These are phyloP conservation scores for Heterodera schachtii DNA, from an alignment of 1,140 invertebrate genomes.

Conservation along the genomic window DNA sequence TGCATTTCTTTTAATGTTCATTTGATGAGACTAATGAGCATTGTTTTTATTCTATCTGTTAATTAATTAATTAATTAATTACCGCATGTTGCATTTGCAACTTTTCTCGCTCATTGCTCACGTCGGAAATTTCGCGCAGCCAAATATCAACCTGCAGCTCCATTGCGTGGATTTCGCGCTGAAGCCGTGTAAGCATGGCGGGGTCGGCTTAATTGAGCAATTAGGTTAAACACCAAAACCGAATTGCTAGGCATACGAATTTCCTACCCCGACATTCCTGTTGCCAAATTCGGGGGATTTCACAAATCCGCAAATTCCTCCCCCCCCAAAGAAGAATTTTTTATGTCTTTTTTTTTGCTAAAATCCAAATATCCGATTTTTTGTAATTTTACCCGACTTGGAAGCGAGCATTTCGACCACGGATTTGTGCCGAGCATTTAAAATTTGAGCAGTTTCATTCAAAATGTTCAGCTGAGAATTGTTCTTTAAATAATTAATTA, in stretches of 20 bases:
- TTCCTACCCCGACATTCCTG: too few species aligned
- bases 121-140: constrained; percentile 15
- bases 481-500: constrained; percentile 16
- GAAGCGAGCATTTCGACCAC: constrained; percentile 20
- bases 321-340: neutral
- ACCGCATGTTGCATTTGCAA: constrained; percentile 21
- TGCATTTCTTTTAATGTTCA: too few species aligned
- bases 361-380: neutral
- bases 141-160: constrained; percentile 22
- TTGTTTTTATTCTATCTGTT: too few species aligned
- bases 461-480: constrained; percentile 32
- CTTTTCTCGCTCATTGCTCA: constrained; percentile 15
- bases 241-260: too few species aligned
- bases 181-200: constrained; percentile 7
- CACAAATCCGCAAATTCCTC: too few species aligned
- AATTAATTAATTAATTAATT: neutral
- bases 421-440: constrained; percentile 18
- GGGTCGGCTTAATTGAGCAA: constrained; percentile 1
- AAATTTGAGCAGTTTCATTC: constrained; percentile 19
- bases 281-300: too few species aligned
- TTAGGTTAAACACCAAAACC: too few species aligned
- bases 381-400: neutral
- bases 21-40: too few species aligned
- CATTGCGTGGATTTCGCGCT: constrained; percentile 21
- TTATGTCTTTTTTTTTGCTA: neutral